A percentile compares a stretch with the other conserved stretches of the same genome.
phyloP scores from a whole-genome alignment of 2,888 invertebrate genomes.

The Drosophila pseudotakahashii region DNA sequence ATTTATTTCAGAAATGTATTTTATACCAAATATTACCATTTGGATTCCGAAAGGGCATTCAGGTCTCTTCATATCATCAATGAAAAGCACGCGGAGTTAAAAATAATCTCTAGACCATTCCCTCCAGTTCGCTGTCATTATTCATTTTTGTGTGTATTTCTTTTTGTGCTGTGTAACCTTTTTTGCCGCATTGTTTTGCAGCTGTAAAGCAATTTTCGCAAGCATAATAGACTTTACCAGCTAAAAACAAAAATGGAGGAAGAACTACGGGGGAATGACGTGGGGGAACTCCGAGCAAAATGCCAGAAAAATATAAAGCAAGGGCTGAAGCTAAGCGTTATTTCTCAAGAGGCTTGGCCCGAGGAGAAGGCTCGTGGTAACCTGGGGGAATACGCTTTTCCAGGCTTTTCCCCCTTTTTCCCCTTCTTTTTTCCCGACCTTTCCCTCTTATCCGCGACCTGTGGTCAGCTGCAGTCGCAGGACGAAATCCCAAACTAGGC shows the following conservation, averaged over 20 bases:
- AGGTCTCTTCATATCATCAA: neutral
- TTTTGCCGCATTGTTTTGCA: constrained; percentile 75
- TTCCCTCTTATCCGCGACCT: constrained; percentile 13
- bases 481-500: constrained; percentile 44
- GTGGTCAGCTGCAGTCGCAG: constrained; percentile 55
- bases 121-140: constrained; percentile 66
- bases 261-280: constrained; percentile 32
- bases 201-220: constrained; percentile 77
- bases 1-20: no score
- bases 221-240: constrained; percentile 72
- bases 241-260: constrained; percentile 38
- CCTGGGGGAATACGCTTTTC: constrained; percentile 17
- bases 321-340: constrained; percentile 66
- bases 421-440: neutral
- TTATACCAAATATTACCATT: neutral
- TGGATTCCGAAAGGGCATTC: neutral
- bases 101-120: constrained; percentile 45
- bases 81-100: neutral
- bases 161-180: constrained; percentile 77
- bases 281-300: constrained; percentile 51
- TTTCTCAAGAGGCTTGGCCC: constrained; percentile 66
- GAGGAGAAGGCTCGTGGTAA: constrained; percentile 43
- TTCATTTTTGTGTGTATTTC: constrained; percentile 71
- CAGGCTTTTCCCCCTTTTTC: neutral
- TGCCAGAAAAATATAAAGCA: constrained; percentile 55